These are phyloP conservation scores for Peucedramus taeniatus DNA, from an alignment of 2,113 vertebrate species.

Conservation along the genomic window DNA sequence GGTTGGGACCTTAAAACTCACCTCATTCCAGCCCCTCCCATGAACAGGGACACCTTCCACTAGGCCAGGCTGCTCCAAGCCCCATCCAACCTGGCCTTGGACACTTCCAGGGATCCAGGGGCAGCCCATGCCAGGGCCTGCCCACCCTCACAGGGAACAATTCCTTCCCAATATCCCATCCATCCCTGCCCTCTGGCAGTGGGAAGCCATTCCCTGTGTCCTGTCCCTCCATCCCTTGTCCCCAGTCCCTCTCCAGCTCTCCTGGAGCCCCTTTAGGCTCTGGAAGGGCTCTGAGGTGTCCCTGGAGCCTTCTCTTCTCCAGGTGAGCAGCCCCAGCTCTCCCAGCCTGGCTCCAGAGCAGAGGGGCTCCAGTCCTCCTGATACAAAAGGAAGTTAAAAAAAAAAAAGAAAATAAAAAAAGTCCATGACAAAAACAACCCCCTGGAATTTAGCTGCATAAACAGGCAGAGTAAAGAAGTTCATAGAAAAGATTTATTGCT, in stretches of 20 bases:
- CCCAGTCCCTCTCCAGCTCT: not conserved
- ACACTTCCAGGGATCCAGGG: not conserved
- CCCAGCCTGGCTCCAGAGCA: not conserved
- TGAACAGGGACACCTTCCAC: not conserved
- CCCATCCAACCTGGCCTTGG: rapidly evolving
- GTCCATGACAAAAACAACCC: not conserved
- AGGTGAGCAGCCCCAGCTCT: not conserved
- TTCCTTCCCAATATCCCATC: not conserved
- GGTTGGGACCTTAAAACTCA: not conserved
- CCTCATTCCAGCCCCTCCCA: not conserved
- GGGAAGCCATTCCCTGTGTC: not conserved
- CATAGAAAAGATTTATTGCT: conserved; percentile 23
- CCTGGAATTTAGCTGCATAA: not conserved
- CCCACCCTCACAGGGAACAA: not conserved
- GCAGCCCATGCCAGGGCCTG: not conserved
- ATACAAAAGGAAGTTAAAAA: not conserved
- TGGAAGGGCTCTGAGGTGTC: rapidly evolving
- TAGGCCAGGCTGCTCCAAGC: rapidly evolving
- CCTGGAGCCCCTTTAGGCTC: not conserved
- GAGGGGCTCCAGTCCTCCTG: not conserved
- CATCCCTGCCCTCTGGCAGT: not conserved
- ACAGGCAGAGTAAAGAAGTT: not conserved
- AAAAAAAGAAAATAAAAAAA: rapidly evolving
- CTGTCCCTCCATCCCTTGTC: not conserved
- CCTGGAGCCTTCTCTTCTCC: not conserved